phyloP scores from a whole-genome alignment of 1,140 invertebrate genomes.

The Zaprionus inermis region DNA sequence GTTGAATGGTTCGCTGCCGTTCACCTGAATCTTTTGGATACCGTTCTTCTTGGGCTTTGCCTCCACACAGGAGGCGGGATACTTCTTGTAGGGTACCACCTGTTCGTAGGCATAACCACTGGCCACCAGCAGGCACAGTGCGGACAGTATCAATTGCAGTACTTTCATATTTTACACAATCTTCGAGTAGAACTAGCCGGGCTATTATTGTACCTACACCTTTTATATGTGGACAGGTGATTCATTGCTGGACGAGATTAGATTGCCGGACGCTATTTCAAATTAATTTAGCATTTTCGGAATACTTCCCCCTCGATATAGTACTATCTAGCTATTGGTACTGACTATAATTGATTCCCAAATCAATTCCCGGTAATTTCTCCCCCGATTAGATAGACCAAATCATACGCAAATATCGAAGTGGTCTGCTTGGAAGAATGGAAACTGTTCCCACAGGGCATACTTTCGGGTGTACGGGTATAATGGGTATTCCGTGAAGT shows the following conservation, averaged over 20 bases:
- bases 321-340: constrained; percentile 13
- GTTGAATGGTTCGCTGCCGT: constrained; percentile 19
- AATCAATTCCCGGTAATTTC: constrained; percentile 1
- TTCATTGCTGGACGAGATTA: constrained; percentile 26
- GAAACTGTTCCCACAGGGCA: constrained; percentile 1
- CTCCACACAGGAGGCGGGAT: constrained; percentile 27
- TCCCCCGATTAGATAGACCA: constrained; percentile 18
- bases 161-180: constrained; percentile 12
- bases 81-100: constrained; percentile 25
- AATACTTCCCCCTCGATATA: constrained; percentile 14
- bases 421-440: background rate
- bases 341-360: constrained; percentile 13
- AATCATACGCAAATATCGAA: background rate
- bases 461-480: constrained; percentile 32
- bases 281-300: constrained; percentile 21
- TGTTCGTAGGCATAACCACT: background rate
- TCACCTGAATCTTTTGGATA: constrained; percentile 36
- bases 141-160: background rate
- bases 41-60: constrained; percentile 49
- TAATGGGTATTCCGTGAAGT: background rate
- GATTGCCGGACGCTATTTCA: constrained; percentile 20
- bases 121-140: constrained; percentile 19
- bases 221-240: constrained; percentile 17
- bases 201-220: constrained; percentile 1
- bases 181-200: background rate